phyloP scores from a whole-genome alignment of 2,797 vertebrate species.

The Gymnopithys bicolor region DNA sequence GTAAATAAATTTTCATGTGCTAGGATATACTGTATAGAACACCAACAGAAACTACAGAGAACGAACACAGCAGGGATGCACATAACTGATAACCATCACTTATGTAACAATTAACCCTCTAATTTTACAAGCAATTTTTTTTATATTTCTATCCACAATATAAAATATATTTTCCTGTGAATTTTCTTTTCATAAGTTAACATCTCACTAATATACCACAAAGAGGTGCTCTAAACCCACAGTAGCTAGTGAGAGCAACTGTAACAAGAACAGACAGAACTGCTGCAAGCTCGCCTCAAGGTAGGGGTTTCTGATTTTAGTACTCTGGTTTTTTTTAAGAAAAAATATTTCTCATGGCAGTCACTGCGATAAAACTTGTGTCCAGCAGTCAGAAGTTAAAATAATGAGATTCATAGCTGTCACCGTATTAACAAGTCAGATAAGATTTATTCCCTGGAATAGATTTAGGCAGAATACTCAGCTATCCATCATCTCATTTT shows the following conservation, averaged over 20 bases:
- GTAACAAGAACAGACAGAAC: constrained; percentile 33
- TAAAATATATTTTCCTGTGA: background rate
- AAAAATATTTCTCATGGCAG: constrained; percentile 49
- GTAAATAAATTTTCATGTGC: background rate
- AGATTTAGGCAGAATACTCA: constrained; percentile 51
- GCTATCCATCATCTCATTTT: constrained; percentile 51
- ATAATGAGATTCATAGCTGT: constrained; percentile 71
- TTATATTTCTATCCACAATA: background rate
- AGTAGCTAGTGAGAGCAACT: background rate
- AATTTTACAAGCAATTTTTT: background rate
- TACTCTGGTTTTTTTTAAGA: constrained; percentile 40
- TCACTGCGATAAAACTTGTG: constrained; percentile 55
- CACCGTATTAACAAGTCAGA: constrained; percentile 49
- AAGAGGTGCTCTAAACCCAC: constrained; percentile 80
- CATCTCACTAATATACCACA: constrained; percentile 70
- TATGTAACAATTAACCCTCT: background rate
- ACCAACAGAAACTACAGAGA: background rate
- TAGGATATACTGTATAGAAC: background rate
- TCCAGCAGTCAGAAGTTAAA: constrained; percentile 68
- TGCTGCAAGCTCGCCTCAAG: constrained; percentile 36
- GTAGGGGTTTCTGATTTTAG: constrained; percentile 63
- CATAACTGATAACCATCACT: background rate
- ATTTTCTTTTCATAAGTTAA: background rate
- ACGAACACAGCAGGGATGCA: background rate
- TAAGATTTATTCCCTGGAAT: constrained; percentile 48